Conservation (phyloP, 35 echinoderm and acorn worm genomes). For the Apostichopus japonicus region DNA sequence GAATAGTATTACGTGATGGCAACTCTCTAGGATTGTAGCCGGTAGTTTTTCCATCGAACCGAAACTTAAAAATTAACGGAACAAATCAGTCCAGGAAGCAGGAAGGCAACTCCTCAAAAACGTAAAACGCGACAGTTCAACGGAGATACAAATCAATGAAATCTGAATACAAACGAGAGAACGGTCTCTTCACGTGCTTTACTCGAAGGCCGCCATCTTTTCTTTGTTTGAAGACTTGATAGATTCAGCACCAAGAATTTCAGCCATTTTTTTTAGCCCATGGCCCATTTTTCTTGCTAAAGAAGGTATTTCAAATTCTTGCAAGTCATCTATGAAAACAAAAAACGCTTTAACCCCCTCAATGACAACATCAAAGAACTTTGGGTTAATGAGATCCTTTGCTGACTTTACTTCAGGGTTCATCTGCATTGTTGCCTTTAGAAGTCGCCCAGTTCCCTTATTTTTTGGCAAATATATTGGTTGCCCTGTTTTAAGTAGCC, state of each 20-base stretch:
- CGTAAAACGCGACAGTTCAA: too few species aligned
- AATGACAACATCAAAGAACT: slow-evolving; percentile 15
- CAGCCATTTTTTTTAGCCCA: background rate
- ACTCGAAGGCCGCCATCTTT: too few species aligned
- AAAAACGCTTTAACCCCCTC: background rate
- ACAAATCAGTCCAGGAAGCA: too few species aligned
- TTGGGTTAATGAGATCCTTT: slow-evolving; percentile 18
- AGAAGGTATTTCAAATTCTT: slow-evolving; percentile 12
- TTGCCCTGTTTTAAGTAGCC: slow-evolving; percentile 18
- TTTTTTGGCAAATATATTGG: slow-evolving; percentile 32
- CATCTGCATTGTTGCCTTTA: background rate
- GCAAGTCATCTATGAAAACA: background rate
- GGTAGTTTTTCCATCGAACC: too few species aligned
- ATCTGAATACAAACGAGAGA: too few species aligned
- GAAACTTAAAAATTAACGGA: too few species aligned
- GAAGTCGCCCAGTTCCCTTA: background rate
- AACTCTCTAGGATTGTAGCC: too few species aligned
- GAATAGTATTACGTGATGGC: too few species aligned
- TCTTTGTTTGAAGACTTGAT: background rate
- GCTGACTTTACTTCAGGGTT: background rate
- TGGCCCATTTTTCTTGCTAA: slow-evolving; percentile 19
- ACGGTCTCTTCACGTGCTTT: too few species aligned
- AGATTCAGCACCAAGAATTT: background rate
- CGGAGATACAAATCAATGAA: too few species aligned
- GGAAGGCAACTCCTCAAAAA: too few species aligned